Evolutionary conservation across 2,797 vertebrate genomes (phyloP), one percentile per base, ranked within the genome.

Genomic region (Ibycter americanus): DNA sequence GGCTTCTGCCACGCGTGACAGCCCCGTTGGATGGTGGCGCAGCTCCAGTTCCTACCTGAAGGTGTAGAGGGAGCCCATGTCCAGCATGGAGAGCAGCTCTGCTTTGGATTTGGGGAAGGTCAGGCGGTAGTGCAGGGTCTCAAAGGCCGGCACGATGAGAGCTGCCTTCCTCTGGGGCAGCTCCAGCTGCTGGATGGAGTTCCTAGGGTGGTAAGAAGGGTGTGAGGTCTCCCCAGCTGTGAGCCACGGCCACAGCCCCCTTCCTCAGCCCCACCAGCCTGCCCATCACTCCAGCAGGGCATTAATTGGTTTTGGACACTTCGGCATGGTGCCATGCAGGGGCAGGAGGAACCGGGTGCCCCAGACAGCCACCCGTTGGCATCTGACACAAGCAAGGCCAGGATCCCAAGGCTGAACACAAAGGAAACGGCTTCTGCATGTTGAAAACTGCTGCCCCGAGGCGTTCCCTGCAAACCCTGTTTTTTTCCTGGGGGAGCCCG

Each of bases 21-120:
- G 36, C 15, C 31, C 51, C 2, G 1, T 7, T 16, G 55, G 36
- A 65, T 1, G 1, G 52, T 0, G 0, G 18, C 11, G 17, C 22
- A 42, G 32, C 29, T 46, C 63, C 18, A 26, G 34, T 47, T 25
- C 96, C 84, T 98, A 99, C 99, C 99, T 99, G 99, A 99, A 99
- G 96, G 99, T 99, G 97, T 99, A 98, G 94, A 99, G 99, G 29
- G 99, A 98, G 93, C 99, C 99, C 83, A 99, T 98, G 96, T 99
- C 99, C 98, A 99, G 98, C 99, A 99, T 98, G 98, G 99, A 99
- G 93, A 99, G 98, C 96, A 99, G 98, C 96, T 99, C 99, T 1
- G 99, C 98, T 99, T 99, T 99, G 98, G 99, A 99, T 98, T 98
- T 99, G 56, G 99, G 99, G 96, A 99, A 99, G 83, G 98, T 98